phyloP scores from a whole-genome alignment of 2,797 vertebrate genomes.

The Taeniopygia guttata region DNA sequence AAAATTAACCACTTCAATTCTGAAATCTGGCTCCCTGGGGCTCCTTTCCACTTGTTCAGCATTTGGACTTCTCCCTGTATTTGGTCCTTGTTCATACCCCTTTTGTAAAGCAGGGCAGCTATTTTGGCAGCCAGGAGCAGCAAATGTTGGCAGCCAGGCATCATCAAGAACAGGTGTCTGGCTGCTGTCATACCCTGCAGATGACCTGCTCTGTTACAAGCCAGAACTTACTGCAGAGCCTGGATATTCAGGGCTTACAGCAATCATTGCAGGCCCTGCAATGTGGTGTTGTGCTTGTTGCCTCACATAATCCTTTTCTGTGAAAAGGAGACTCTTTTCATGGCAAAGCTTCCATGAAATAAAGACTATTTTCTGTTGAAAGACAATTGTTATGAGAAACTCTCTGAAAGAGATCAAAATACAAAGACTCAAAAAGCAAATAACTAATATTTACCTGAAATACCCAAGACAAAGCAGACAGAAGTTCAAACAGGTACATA shows the following conservation, averaged over 20 bases:
- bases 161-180: background rate
- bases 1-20: background rate
- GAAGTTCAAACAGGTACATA: background rate
- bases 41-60: background rate
- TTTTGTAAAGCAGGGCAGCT: background rate
- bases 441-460: constrained; percentile 20
- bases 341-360: background rate
- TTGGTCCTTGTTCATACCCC: background rate
- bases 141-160: background rate
- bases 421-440: background rate
- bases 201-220: background rate
- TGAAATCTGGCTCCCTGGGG: background rate
- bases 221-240: background rate
- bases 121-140: background rate
- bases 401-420: background rate
- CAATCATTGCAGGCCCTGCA: background rate
- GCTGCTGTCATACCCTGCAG: background rate
- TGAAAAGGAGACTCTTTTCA: background rate
- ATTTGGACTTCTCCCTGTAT: background rate
- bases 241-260: background rate
- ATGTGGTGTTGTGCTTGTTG: background rate
- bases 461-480: background rate
- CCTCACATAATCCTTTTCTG: background rate
- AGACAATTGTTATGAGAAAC: background rate
- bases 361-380: background rate